Evolutionary conservation across 2,888 invertebrate genomes (phyloP), one percentile per base, ranked within the genome.

Genomic region (Empis livida): DNA sequence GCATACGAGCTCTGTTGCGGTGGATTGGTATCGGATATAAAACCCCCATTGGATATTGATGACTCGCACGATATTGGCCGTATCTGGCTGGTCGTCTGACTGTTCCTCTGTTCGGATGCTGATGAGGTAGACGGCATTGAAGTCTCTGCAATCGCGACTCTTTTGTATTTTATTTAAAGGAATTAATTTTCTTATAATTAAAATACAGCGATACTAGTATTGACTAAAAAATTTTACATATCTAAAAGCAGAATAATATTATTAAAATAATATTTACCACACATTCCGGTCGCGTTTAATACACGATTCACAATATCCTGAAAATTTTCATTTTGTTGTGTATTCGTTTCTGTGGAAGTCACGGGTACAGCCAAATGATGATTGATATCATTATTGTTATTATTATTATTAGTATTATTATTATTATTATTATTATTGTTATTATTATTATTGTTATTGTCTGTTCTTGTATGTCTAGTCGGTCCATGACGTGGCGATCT

Each of bases 101-200:
- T 54, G 45, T 49, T 48, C 48, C 55, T 55, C 50, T 52, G 52
- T 46, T 56, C 48, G 47, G 53, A 52, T 55, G 55, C 40, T 27
- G 45, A 10, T 32, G 49, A 44, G 45, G 54, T 42, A 63, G 59
- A 51, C 64, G 67, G 35, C 57, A 59, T 57, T 66, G 67, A 57
- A 68, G 58, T 55, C 57, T 65, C 68, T 69, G 68, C 55, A 68
- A 68, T 55, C 60, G 67, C 49, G 59, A 61, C 58, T 68, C 69
- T 67, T 62, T 43, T 27, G 23, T 35, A 57, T 57, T 56, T 57
- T 60, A 53, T 55, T 56, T 58, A 41, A 14, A 27, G 5, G 23
- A 27, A 27, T 27, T 27, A 27, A 27, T 27, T 5, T 8, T 27
- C 9, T 27, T 27, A 27, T 6, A 6, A 27, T 8, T 27, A 27